phyloP scores from a whole-genome alignment of 2,888 invertebrate species.

The Malthinus seriepunctatus region DNA sequence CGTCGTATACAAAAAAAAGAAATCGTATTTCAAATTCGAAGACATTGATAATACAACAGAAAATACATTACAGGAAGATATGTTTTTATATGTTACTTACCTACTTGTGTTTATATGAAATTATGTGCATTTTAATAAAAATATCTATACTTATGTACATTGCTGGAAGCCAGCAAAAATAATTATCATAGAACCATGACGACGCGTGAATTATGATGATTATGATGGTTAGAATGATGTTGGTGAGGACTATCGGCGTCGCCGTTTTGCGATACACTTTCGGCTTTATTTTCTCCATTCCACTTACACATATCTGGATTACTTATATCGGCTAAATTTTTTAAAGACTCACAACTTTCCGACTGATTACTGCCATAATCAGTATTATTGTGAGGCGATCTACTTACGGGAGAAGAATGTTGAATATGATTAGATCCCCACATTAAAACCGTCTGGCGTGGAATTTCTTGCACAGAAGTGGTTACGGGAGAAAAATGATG shows the following conservation, averaged over 20 bases:
- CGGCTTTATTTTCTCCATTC: slow-evolving; percentile 47
- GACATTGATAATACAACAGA: slow-evolving; percentile 48
- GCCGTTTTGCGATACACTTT: slow-evolving; percentile 41
- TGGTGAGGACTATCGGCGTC: slow-evolving; percentile 52
- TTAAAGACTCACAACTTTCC: slow-evolving; percentile 47
- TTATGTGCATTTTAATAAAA: slow-evolving; percentile 42
- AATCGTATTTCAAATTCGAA: slow-evolving; percentile 39
- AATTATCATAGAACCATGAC: slow-evolving; percentile 57
- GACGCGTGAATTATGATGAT: slow-evolving; percentile 53
- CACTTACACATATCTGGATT: slow-evolving; percentile 51
- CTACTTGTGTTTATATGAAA: slow-evolving; percentile 36
- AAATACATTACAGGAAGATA: slow-evolving; percentile 47
- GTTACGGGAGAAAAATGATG: slow-evolving; percentile 52
- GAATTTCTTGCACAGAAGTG: slow-evolving; percentile 56
- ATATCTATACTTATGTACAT: slow-evolving; percentile 44
- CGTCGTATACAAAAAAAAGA: background rate
- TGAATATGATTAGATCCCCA: slow-evolving; percentile 68
- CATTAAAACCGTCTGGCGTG: slow-evolving; percentile 91
- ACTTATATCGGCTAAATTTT: slow-evolving; percentile 48
- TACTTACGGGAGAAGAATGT: slow-evolving; percentile 39
- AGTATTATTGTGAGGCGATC: slow-evolving; percentile 44
- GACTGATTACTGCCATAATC: slow-evolving; percentile 35
- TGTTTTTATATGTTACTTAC: slow-evolving; percentile 39
- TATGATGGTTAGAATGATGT: slow-evolving; percentile 47
- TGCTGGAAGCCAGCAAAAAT: slow-evolving; percentile 33